Evolutionary conservation across 2,888 invertebrate species (phyloP).

Genomic region (Lepidocyrtoides sp.): DNA sequence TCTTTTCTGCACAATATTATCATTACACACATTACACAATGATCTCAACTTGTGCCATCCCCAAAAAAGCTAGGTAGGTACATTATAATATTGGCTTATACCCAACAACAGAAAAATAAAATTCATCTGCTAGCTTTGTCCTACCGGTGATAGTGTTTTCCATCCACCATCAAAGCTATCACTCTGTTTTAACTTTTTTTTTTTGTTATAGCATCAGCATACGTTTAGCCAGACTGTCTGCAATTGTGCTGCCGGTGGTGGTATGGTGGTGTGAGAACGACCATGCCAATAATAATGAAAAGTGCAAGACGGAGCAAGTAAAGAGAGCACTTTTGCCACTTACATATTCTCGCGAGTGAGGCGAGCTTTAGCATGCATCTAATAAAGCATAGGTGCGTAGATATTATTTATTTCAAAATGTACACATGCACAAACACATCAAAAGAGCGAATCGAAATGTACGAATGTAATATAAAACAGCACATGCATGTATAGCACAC

Average conservation of each 20-base stretch:
- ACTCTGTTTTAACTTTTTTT: background rate
- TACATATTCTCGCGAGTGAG: too few species aligned
- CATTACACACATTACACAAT: constrained; percentile 39
- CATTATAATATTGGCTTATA: constrained; percentile 20
- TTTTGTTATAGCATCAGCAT: background rate
- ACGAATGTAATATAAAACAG: background rate
- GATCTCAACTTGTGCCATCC: background rate
- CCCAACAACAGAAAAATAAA: background rate
- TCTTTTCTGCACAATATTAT: constrained; percentile 19
- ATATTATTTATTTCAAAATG: background rate
- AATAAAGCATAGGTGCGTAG: background rate
- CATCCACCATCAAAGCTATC: background rate
- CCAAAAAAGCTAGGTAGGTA: background rate
- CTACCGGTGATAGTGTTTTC: background rate
- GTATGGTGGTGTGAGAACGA: background rate
- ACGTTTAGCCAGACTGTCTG: background rate
- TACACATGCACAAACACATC: background rate
- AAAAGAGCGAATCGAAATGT: background rate
- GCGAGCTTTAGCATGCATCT: too few species aligned
- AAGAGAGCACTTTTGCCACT: background rate
- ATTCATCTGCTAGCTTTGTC: background rate
- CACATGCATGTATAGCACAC: too few species aligned
- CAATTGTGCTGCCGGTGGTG: too few species aligned
- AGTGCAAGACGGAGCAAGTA: constrained; percentile 1
- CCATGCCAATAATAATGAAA: constrained; percentile 21